These are phyloP conservation scores for Chaetura pelagica DNA, from an alignment of 2,113 vertebrate species.

Conservation along the genomic window DNA sequence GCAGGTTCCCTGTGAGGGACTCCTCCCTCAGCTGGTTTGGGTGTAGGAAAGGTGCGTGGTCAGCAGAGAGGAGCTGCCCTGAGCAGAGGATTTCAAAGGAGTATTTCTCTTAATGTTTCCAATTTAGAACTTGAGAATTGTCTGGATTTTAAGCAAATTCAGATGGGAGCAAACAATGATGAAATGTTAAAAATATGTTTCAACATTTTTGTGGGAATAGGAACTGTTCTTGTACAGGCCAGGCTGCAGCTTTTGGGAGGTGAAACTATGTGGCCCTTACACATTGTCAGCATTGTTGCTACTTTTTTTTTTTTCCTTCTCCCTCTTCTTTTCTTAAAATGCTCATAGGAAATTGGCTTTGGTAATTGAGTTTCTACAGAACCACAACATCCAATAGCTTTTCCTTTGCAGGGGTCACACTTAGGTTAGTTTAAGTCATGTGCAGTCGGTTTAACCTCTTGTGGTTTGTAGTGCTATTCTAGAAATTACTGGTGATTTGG, in stretches of 20 bases:
- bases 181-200: slow-evolving; percentile 63
- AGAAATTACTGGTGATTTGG: slow-evolving; percentile 57
- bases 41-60: background rate
- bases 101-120: slow-evolving; percentile 32
- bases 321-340: background rate
- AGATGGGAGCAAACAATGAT: slow-evolving; percentile 60
- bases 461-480: slow-evolving; percentile 51
- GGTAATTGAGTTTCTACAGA: slow-evolving; percentile 71
- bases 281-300: slow-evolving; percentile 49
- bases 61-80: background rate
- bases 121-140: slow-evolving; percentile 46
- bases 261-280: slow-evolving; percentile 36
- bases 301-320: background rate
- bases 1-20: background rate
- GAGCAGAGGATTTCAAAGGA: background rate
- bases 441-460: slow-evolving; percentile 55
- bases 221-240: background rate
- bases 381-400: slow-evolving; percentile 63
- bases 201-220: slow-evolving; percentile 60
- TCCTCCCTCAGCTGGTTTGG: background rate
- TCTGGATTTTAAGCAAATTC: slow-evolving; percentile 62
- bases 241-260: background rate
- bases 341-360: slow-evolving; percentile 67
- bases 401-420: slow-evolving; percentile 45
- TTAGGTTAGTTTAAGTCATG: slow-evolving; percentile 56